Conservation (phyloP, 2,113 vertebrate genomes). For the Istiophorus platypterus region DNA sequence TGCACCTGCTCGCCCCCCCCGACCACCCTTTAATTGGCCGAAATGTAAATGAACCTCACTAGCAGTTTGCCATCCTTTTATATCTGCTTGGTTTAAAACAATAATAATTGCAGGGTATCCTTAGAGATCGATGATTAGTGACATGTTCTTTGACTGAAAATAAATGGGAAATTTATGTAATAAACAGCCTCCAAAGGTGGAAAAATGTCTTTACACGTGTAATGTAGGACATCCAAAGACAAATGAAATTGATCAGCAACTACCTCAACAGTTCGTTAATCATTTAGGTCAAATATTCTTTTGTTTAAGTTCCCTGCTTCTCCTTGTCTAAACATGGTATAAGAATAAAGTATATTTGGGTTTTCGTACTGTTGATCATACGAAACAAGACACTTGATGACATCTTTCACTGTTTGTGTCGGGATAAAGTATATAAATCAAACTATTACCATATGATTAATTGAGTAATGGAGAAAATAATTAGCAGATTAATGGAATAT, state of each 20-base stretch:
- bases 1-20: constrained; percentile 21
- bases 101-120: too few species aligned
- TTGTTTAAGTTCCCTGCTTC: neutral
- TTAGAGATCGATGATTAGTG: too few species aligned
- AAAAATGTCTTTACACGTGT: neutral
- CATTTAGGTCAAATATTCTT: neutral
- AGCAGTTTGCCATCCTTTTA: constrained; percentile 7
- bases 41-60: neutral
- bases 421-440: too few species aligned
- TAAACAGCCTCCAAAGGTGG: neutral
- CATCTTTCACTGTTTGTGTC: too few species aligned
- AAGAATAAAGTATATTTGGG: too few species aligned
- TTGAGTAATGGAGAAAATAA: too few species aligned
- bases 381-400: too few species aligned
- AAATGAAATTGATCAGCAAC: neutral
- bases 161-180: neutral
- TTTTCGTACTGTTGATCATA: too few species aligned
- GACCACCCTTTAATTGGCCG: neutral
- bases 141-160: neutral
- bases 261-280: neutral
- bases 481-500: too few species aligned
- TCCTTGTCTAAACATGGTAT: too few species aligned
- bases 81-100: neutral
- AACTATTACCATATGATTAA: too few species aligned
- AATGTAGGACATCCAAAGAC: neutral